phyloP scores from a whole-genome alignment of 2,113 vertebrate species.

The Hyla sarda region DNA sequence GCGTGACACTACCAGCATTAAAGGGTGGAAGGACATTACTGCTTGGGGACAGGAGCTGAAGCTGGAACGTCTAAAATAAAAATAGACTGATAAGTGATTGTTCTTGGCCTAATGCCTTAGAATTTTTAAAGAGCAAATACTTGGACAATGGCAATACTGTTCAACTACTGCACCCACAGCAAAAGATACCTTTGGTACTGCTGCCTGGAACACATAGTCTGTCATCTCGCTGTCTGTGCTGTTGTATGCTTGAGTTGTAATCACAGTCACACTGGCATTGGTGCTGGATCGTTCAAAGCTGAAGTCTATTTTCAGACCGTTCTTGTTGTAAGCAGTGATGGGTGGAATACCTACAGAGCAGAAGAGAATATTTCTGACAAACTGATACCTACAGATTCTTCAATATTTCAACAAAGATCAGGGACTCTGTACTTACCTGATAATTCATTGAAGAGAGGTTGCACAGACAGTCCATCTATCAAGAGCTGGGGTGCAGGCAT shows the following conservation, averaged over 20 bases:
- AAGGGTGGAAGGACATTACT: slow-evolving; percentile 95
- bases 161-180: neutral
- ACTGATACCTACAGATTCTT: neutral
- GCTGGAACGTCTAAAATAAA: slow-evolving; percentile 91
- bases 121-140: neutral
- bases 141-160: neutral
- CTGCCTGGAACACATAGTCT: slow-evolving; percentile 99
- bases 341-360: slow-evolving; percentile 87
- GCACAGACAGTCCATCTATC: slow-evolving; percentile 90
- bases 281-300: slow-evolving; percentile 96
- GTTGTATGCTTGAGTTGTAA: slow-evolving; percentile 97
- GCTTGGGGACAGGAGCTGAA: slow-evolving; percentile 98
- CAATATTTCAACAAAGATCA: neutral
- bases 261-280: slow-evolving; percentile 94
- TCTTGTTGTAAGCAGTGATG: slow-evolving; percentile 97
- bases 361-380: neutral
- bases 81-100: slow-evolving; percentile 47
- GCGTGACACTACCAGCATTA: slow-evolving; percentile 95
- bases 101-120: neutral
- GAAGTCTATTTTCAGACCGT: slow-evolving; percentile 98
- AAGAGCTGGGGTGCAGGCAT: slow-evolving; percentile 87
- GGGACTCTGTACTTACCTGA: slow-evolving; percentile 75
- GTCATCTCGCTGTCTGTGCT: slow-evolving; percentile 95
- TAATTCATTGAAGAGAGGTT: slow-evolving; percentile 92
- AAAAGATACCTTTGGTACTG: slow-evolving; percentile 96